Conservation (phyloP, 1,140 invertebrate species). For the Lysiphlebus fabarum region DNA sequence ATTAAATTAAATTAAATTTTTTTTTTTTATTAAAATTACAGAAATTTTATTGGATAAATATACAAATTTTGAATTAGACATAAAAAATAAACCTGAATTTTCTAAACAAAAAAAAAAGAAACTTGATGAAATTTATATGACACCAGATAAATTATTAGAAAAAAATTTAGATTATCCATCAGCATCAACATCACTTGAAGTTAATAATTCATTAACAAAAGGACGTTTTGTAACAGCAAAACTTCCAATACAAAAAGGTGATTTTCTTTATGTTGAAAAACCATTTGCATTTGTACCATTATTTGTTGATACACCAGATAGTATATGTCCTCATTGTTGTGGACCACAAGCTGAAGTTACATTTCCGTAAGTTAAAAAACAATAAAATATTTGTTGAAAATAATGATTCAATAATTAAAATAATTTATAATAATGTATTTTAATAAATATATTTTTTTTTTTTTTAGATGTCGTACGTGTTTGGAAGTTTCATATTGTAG, state of each 20-base stretch:
- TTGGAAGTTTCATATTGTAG: constrained; percentile 66
- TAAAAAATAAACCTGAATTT: neutral
- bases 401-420: constrained; percentile 12
- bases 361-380: constrained; percentile 59
- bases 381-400: too few relatives aligned
- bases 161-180: constrained; percentile 40
- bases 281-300: constrained; percentile 66
- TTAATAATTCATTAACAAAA: constrained; percentile 43
- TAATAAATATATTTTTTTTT: constrained; percentile 16
- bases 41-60: neutral
- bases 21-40: neutral
- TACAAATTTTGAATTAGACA: too few relatives aligned
- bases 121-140: neutral
- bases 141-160: constrained; percentile 29
- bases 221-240: constrained; percentile 58
- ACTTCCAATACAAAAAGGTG: constrained; percentile 59
- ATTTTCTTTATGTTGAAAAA: constrained; percentile 68
- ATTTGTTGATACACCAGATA: constrained; percentile 50
- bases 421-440: constrained; percentile 9
- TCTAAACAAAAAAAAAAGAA: constrained; percentile 15
- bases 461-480: constrained; percentile 63
- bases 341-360: constrained; percentile 43
- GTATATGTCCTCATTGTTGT: constrained; percentile 58
- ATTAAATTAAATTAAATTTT: neutral
- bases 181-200: constrained; percentile 40